Evolutionary conservation across 2,888 invertebrate genomes (phyloP).

Genomic region (Ophioninae sp.): DNA sequence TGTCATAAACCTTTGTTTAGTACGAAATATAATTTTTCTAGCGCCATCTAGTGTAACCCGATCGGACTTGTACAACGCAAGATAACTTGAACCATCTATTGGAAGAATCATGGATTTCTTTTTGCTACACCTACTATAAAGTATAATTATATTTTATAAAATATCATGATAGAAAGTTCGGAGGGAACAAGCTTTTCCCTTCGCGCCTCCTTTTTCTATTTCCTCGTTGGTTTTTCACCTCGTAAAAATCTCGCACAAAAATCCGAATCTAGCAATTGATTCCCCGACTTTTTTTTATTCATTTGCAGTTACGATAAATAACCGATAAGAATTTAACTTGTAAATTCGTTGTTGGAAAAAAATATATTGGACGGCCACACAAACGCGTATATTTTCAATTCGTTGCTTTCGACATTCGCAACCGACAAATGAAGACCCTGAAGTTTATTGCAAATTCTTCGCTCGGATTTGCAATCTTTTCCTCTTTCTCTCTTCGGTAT

Average conservation of each 20-base stretch:
- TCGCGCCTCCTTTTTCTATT: background rate
- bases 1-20: too few relatives aligned
- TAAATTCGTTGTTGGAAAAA: slow-evolving; percentile 65
- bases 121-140: too few relatives aligned
- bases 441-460: slow-evolving; percentile 47
- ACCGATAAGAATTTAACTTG: slow-evolving; percentile 67
- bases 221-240: slow-evolving; percentile 2
- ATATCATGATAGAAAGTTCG: too few relatives aligned
- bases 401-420: slow-evolving; percentile 34
- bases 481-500: slow-evolving; percentile 1
- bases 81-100: too few relatives aligned
- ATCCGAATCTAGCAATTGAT: background rate
- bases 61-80: too few relatives aligned
- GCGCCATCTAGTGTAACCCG: too few relatives aligned
- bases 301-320: slow-evolving; percentile 22
- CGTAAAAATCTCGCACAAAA: slow-evolving; percentile 9
- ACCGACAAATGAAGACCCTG: slow-evolving; percentile 51
- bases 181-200: background rate
- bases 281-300: slow-evolving; percentile 9
- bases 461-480: slow-evolving; percentile 37
- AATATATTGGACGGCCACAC: background rate
- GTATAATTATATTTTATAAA: too few relatives aligned
- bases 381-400: slow-evolving; percentile 26
- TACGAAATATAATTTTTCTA: too few relatives aligned
- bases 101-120: too few relatives aligned